A percentile compares a stretch with the other conserved stretches of the same genome.
Evolutionary conservation across 2,797 vertebrate species (phyloP).

Genomic region (Pipistrellus pipistrellus): DNA sequence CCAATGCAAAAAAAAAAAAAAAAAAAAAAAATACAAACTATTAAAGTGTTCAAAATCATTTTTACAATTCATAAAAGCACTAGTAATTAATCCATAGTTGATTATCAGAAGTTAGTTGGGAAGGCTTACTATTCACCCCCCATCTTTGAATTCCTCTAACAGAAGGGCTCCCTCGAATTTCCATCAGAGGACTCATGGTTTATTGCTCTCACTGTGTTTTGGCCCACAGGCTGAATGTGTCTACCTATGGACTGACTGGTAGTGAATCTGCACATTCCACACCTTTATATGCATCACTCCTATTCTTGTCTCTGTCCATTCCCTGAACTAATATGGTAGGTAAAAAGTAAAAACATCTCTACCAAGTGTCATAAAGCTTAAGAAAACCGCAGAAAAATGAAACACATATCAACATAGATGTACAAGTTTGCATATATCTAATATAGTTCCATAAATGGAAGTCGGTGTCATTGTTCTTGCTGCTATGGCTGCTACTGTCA

Average conservation of each 20-base stretch:
- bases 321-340: not conserved
- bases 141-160: not conserved
- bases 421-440: not conserved
- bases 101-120: conserved; percentile 2
- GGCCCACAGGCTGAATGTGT: not conserved
- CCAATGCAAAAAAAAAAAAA: conserved; percentile 21
- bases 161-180: not conserved
- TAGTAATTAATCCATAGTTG: not conserved
- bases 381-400: conserved; percentile 53
- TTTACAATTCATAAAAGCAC: not conserved
- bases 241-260: not conserved
- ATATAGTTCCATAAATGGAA: conserved; percentile 6
- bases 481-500: not conserved
- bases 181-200: not conserved
- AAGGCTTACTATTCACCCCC: conserved; percentile 8
- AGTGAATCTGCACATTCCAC: not conserved
- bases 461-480: not conserved
- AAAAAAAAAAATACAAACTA: conserved; percentile 28
- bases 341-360: not conserved
- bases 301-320: not conserved
- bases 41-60: conserved; percentile 1
- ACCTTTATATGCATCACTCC: not conserved
- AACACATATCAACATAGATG: not conserved
- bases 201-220: not conserved
- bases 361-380: not conserved